phyloP scores from a whole-genome alignment of 2,888 invertebrate genomes.

The Amphipoea lucens region DNA sequence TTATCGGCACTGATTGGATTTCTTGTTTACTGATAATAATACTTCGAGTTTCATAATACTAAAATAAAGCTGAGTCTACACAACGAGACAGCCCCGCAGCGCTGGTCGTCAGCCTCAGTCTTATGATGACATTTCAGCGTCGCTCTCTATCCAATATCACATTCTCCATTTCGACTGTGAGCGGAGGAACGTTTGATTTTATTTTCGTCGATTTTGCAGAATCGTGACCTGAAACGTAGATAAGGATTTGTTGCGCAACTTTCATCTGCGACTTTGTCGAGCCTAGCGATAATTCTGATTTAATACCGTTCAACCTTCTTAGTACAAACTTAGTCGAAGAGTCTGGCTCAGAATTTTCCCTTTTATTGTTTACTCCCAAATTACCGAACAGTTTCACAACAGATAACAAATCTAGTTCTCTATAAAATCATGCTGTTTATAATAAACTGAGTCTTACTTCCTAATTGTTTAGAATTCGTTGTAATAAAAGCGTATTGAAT shows the following conservation, averaged over 20 bases:
- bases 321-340: constrained; percentile 36
- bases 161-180: constrained; percentile 80
- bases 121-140: constrained; percentile 79
- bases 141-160: constrained; percentile 80
- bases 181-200: constrained; percentile 83
- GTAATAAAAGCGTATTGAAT: constrained; percentile 84
- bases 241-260: constrained; percentile 82
- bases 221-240: constrained; percentile 84
- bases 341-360: constrained; percentile 13
- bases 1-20: not conserved
- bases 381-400: constrained; percentile 26
- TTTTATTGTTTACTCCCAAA: constrained; percentile 27
- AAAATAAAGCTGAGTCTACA: constrained; percentile 24
- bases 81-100: constrained; percentile 18
- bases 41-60: constrained; percentile 16
- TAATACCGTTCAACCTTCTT: constrained; percentile 64
- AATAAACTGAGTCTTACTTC: constrained; percentile 62
- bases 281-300: constrained; percentile 73
- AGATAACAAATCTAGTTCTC: constrained; percentile 60
- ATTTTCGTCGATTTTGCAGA: constrained; percentile 85
- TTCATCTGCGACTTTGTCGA: constrained; percentile 77
- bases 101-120: constrained; percentile 66
- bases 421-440: constrained; percentile 60
- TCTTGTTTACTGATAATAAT: constrained; percentile 20
- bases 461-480: constrained; percentile 69